Evolutionary conservation across 2,888 invertebrate genomes (phyloP).

Genomic region (Argyresthia goedartella): DNA sequence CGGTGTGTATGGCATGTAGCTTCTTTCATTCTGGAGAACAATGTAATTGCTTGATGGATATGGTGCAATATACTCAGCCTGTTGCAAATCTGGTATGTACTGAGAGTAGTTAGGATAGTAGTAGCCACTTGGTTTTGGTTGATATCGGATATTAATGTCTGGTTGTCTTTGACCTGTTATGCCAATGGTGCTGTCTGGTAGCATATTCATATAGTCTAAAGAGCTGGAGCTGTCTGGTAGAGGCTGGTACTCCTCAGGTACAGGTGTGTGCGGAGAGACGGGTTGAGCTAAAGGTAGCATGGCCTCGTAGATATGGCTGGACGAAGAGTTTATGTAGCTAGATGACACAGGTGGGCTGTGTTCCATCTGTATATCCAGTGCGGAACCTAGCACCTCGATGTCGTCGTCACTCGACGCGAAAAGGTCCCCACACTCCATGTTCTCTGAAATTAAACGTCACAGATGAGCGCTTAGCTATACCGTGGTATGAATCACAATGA

Average conservation of each 20-base stretch:
- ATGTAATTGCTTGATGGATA: conserved; percentile 39
- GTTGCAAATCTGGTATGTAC: conserved; percentile 25
- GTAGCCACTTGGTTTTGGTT: conserved; percentile 48
- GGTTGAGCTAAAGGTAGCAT: conserved; percentile 36
- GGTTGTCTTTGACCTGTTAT: conserved; percentile 27
- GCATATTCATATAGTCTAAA: conserved; percentile 31
- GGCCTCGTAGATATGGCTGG: conserved; percentile 38
- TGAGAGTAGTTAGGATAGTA: conserved; percentile 41
- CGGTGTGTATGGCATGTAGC: conserved; percentile 29
- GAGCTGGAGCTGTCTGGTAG: conserved; percentile 57
- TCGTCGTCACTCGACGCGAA: conserved; percentile 77
- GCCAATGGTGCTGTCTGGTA: conserved; percentile 27
- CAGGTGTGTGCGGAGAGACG: conserved; percentile 46
- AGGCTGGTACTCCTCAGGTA: conserved; percentile 62
- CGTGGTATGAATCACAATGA: neutral
- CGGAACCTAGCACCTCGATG: conserved; percentile 51
- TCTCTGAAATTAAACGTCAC: conserved; percentile 45
- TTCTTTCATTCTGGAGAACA: conserved; percentile 35
- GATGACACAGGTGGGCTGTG: conserved; percentile 24
- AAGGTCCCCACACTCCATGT: conserved; percentile 75
- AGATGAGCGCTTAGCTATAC: no score
- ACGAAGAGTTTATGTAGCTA: conserved; percentile 45
- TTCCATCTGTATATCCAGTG: conserved; percentile 19
- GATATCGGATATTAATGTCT: conserved; percentile 49
- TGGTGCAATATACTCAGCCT: conserved; percentile 31